A percentile compares a stretch with the other conserved stretches of the same genome.
Conservation (phyloP, 2,113 vertebrate genomes). For the Pontoporia blainvillei region DNA sequence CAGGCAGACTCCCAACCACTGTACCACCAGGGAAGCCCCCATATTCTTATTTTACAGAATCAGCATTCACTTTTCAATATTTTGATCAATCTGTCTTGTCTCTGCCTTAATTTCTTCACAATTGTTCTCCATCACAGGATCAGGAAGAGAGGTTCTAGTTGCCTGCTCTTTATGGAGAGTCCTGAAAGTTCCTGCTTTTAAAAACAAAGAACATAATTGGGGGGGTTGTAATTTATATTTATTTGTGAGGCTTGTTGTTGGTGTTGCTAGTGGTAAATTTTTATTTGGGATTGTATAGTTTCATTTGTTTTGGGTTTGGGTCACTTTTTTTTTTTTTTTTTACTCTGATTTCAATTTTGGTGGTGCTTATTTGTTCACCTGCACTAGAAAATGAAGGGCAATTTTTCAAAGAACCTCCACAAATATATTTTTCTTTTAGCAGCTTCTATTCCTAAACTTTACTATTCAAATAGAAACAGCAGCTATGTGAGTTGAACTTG, state of each 20-base stretch:
- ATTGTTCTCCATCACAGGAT: neutral
- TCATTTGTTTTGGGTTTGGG: neutral
- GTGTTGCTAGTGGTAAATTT: neutral
- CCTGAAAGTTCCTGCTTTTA: neutral
- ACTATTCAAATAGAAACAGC: neutral
- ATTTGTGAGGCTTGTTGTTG: neutral
- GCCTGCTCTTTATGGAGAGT: neutral
- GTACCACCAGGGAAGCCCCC: no score
- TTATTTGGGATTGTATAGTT: neutral
- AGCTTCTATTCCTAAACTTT: neutral
- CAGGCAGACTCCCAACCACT: no score
- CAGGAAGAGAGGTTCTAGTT: neutral
- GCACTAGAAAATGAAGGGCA: neutral
- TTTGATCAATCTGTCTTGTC: neutral
- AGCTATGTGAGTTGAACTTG: neutral
- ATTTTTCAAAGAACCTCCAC: neutral
- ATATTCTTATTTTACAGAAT: neutral
- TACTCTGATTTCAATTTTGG: neutral
- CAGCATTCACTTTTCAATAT: neutral
- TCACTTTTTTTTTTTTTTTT: neutral
- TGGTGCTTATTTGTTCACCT: neutral
- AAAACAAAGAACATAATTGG: neutral
- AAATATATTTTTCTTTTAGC: constrained; percentile 22
- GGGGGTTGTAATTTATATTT: neutral
- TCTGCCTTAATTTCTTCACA: neutral